Evolutionary conservation across 2,888 invertebrate species (phyloP).

Genomic region (Drosophila imparisetae): DNA sequence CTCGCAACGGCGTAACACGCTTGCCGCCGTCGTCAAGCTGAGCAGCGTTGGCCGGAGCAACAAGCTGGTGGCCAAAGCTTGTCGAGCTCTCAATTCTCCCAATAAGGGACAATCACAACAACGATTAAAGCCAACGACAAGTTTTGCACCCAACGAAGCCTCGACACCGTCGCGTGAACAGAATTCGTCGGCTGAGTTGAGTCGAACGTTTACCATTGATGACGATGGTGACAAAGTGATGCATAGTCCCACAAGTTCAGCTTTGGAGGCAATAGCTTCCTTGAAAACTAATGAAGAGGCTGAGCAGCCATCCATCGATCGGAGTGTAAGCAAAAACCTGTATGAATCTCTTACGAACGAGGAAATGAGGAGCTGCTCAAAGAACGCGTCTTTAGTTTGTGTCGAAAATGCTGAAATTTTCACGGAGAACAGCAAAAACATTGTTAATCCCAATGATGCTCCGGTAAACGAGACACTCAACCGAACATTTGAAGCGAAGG

Average conservation of each 20-base stretch:
- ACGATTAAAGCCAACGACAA: neutral
- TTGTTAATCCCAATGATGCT: neutral
- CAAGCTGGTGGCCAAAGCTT: conserved; percentile 63
- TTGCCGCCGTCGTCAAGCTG: conserved; percentile 49
- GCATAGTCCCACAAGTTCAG: neutral
- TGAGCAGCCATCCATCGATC: neutral
- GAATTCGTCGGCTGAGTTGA: conserved; percentile 50
- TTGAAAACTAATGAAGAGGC: conserved; percentile 5
- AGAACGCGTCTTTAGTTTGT: neutral
- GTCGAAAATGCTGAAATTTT: neutral
- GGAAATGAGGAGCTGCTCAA: neutral
- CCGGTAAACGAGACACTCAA: conserved; percentile 5
- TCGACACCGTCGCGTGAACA: conserved; percentile 25
- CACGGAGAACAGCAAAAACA: neutral
- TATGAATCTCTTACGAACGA: neutral
- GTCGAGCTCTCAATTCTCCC: conserved; percentile 61
- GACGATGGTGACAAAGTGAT: conserved; percentile 21
- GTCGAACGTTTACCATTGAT: conserved; percentile 70
- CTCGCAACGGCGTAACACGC: conserved; percentile 56
- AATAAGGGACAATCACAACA: conserved; percentile 34
- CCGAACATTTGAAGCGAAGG: conserved; percentile 32
- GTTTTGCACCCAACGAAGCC: conserved; percentile 10
- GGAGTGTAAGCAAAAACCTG: neutral
- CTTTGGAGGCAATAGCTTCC: conserved; percentile 9
- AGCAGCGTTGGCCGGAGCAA: conserved; percentile 48